Evolutionary conservation across 1,140 invertebrate genomes (phyloP).

Genomic region (Drosophila orosa): DNA sequence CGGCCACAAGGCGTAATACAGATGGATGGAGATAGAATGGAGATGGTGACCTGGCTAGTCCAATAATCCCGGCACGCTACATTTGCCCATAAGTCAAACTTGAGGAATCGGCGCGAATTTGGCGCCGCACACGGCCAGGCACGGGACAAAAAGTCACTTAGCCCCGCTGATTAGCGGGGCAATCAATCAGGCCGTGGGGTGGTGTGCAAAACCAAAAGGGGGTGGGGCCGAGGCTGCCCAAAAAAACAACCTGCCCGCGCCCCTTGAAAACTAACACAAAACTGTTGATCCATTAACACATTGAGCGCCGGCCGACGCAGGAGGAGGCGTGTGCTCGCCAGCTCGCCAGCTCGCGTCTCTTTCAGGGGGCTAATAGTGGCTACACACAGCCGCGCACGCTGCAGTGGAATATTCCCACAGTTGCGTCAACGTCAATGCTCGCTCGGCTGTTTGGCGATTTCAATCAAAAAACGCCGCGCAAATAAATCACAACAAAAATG

Average conservation of each 20-base stretch:
- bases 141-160: conserved; percentile 49
- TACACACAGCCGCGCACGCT: conserved; percentile 58
- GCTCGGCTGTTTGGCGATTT: conserved; percentile 48
- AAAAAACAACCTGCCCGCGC: conserved; percentile 52
- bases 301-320: conserved; percentile 26
- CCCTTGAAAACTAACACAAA: conserved; percentile 57
- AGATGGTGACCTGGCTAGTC: conserved; percentile 7
- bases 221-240: conserved; percentile 46
- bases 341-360: background rate
- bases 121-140: conserved; percentile 61
- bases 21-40: background rate
- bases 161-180: conserved; percentile 62
- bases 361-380: conserved; percentile 4
- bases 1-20: conserved; percentile 33
- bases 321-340: conserved; percentile 52
- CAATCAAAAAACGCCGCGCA: conserved; percentile 68
- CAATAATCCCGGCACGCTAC: conserved; percentile 50
- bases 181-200: conserved; percentile 43
- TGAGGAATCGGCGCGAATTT: conserved; percentile 19
- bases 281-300: conserved; percentile 78
- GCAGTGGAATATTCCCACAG: conserved; percentile 81
- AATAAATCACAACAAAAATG: conserved; percentile 75
- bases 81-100: conserved; percentile 32
- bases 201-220: conserved; percentile 23
- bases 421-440: conserved; percentile 60